Percentiles rank a stretch among this genome's conserved stretches.
Conservation (phyloP, 2,888 invertebrate species). For the Xanthia icteritia region DNA sequence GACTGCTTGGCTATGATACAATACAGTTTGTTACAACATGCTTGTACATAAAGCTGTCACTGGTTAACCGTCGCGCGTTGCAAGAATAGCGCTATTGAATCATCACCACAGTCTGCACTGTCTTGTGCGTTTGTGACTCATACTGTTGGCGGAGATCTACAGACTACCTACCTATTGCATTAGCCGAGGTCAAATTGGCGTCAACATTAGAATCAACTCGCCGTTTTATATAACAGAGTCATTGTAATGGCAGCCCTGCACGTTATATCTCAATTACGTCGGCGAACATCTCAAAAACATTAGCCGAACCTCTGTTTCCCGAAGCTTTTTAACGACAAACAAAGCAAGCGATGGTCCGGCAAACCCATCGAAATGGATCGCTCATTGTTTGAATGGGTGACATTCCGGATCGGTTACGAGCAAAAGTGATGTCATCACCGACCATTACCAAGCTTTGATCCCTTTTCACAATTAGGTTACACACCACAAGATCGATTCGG, state of each 20-base stretch:
- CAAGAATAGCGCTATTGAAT: conserved; percentile 66
- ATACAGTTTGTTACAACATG: conserved; percentile 51
- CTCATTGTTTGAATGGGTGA: conserved; percentile 70
- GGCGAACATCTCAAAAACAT: conserved; percentile 46
- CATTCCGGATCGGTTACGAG: conserved; percentile 71
- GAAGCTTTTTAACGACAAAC: conserved; percentile 51
- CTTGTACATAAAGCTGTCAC: conserved; percentile 44
- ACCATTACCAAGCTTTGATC: conserved; percentile 59
- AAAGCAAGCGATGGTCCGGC: conserved; percentile 61
- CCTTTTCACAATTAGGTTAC: conserved; percentile 55
- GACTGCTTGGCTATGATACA: conserved; percentile 39
- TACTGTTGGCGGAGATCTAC: conserved; percentile 51
- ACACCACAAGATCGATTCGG: conserved; percentile 38
- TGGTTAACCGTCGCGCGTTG: conserved; percentile 43
- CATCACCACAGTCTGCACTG: conserved; percentile 55
- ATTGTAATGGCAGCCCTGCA: conserved; percentile 24
- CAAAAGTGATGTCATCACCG: conserved; percentile 69
- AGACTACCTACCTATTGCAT: conserved; percentile 37
- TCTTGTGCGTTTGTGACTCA: conserved; percentile 58
- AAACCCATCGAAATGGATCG: conserved; percentile 69
- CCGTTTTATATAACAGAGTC: conserved; percentile 39
- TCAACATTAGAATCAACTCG: conserved; percentile 50
- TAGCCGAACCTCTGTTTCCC: conserved; percentile 41
- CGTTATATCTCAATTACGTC: conserved; percentile 45
- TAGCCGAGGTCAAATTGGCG: conserved; percentile 55